These are phyloP conservation scores for Tetramorium alpestre DNA, from an alignment of 1,140 invertebrate genomes.

Conservation along the genomic window DNA sequence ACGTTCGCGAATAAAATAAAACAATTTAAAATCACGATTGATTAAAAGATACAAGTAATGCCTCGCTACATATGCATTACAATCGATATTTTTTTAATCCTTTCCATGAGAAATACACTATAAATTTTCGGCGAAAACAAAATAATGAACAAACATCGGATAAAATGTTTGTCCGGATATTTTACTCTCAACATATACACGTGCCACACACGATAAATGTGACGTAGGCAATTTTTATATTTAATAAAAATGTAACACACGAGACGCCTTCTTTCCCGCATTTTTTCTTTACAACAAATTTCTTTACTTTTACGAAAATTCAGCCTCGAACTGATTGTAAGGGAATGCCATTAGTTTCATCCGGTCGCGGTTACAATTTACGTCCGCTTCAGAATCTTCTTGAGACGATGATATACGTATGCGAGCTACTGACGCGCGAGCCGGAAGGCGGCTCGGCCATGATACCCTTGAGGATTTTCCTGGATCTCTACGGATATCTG, in stretches of 20 bases:
- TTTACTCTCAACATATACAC: background rate
- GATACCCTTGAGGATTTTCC: slow-evolving; percentile 89
- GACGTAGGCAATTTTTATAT: background rate
- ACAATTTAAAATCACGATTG: background rate
- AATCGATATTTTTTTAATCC: slow-evolving; percentile 11
- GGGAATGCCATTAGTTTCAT: slow-evolving; percentile 5
- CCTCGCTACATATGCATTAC: background rate
- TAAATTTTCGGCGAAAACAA: background rate
- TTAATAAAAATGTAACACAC: background rate
- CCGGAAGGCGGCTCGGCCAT: slow-evolving; percentile 92
- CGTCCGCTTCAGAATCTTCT: slow-evolving; percentile 88
- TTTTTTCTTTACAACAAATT: no score
- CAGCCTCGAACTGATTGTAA: background rate
- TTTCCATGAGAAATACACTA: background rate
- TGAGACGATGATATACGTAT: slow-evolving; percentile 92
- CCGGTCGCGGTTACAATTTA: slow-evolving; percentile 44
- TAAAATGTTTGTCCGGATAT: background rate
- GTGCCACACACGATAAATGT: background rate
- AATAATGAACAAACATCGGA: background rate
- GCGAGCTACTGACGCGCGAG: slow-evolving; percentile 93
- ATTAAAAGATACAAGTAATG: background rate
- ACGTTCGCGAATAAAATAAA: background rate
- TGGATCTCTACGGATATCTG: slow-evolving; percentile 90
- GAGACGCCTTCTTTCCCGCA: no score
- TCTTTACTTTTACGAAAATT: background rate